Conservation (phyloP, 2,888 invertebrate genomes). For the Neelides folsomi region DNA sequence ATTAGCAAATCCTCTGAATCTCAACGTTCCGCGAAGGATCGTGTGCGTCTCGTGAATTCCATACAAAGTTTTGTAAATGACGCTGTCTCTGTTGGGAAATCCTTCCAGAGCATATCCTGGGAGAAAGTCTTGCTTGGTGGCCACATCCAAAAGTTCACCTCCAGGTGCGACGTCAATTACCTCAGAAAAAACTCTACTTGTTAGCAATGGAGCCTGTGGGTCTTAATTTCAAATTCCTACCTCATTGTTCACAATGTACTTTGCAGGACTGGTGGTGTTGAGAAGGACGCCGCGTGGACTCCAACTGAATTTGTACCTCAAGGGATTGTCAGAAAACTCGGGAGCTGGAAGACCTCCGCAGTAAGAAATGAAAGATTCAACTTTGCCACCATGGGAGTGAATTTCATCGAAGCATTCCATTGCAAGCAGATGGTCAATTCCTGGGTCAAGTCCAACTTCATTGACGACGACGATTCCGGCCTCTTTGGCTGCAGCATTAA, state of each 20-base stretch:
- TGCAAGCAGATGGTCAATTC: slow-evolving; percentile 94
- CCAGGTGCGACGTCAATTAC: slow-evolving; percentile 67
- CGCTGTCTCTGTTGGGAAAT: slow-evolving; percentile 92
- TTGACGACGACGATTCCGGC: slow-evolving; percentile 88
- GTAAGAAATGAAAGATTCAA: slow-evolving; percentile 89
- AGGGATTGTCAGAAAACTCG: slow-evolving; percentile 80
- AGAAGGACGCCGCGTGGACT: slow-evolving; percentile 84
- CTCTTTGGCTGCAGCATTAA: slow-evolving; percentile 65
- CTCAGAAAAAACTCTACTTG: slow-evolving; percentile 37
- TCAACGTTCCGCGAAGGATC: slow-evolving; percentile 79
- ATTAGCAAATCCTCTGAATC: slow-evolving; percentile 82
- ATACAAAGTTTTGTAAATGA: slow-evolving; percentile 71
- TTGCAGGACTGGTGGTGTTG: slow-evolving; percentile 79
- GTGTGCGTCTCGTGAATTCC: slow-evolving; percentile 77
- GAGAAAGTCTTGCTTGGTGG: slow-evolving; percentile 69
- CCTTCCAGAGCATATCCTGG: slow-evolving; percentile 95
- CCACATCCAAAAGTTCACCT: slow-evolving; percentile 71
- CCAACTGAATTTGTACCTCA: slow-evolving; percentile 55
- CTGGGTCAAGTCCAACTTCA: slow-evolving; percentile 95
- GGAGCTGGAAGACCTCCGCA: slow-evolving; percentile 97
- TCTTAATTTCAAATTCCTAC: background rate
- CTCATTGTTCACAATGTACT: slow-evolving; percentile 44
- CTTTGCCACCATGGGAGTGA: slow-evolving; percentile 72
- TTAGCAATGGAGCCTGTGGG: background rate
- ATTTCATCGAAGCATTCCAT: slow-evolving; percentile 92